phyloP scores from a whole-genome alignment of 2,113 vertebrate species.

The Cebidichthys violaceus region DNA sequence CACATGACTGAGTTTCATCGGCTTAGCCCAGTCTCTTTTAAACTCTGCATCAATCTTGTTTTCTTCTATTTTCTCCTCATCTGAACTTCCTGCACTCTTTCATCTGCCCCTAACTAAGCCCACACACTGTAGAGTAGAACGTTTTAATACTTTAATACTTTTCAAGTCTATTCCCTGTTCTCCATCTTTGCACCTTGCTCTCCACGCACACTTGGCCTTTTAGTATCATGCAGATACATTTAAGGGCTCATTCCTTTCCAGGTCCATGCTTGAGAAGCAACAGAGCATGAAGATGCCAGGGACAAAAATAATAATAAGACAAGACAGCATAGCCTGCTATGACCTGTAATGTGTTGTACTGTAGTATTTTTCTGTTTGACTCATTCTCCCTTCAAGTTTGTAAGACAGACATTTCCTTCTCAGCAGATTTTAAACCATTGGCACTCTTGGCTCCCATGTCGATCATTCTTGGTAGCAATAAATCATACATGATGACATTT shows the following conservation, averaged over 20 bases:
- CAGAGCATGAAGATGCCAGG: conserved; percentile 57
- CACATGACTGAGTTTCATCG: conserved; percentile 17
- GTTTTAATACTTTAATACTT: conserved; percentile 40
- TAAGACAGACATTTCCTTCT: conserved; percentile 39
- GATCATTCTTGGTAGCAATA: conserved; percentile 33
- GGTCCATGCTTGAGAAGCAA: conserved; percentile 50
- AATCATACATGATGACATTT: conserved; percentile 45
- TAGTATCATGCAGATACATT: conserved; percentile 34
- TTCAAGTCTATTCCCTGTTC: conserved; percentile 8
- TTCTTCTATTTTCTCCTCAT: background rate
- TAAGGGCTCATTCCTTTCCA: conserved; percentile 31
- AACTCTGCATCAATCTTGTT: background rate
- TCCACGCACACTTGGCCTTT: conserved; percentile 9
- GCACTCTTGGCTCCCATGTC: conserved; percentile 19
- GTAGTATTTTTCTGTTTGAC: conserved; percentile 14
- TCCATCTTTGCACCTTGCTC: conserved; percentile 21
- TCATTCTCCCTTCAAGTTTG: conserved; percentile 18
- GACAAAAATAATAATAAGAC: conserved; percentile 58
- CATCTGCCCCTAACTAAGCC: conserved; percentile 11
- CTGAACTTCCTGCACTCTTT: conserved; percentile 30
- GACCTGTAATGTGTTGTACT: conserved; percentile 28
- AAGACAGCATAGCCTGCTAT: conserved; percentile 61
- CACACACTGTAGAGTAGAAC: background rate
- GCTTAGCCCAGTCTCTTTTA: conserved; percentile 7
- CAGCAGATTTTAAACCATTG: conserved; percentile 29